A percentile compares a stretch with the other conserved stretches of the same genome.
These are phyloP conservation scores for Anagyrus pseudococci DNA, from an alignment of 2,888 invertebrate species.

Conservation along the genomic window DNA sequence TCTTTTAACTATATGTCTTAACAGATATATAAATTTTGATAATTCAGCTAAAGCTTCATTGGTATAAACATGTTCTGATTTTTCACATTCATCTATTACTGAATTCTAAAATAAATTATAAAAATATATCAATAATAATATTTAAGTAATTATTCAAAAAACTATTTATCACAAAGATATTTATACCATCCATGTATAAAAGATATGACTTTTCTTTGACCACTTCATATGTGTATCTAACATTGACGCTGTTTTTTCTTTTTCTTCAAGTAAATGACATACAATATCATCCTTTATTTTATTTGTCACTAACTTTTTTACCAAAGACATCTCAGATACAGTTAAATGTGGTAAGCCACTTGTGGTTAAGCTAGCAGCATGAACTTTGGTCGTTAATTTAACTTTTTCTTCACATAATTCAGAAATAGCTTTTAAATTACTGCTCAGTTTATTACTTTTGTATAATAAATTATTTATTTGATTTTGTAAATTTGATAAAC, in stretches of 20 bases:
- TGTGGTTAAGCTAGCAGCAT: slow-evolving; percentile 44
- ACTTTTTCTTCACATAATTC: slow-evolving; percentile 46
- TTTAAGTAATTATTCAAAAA: background rate
- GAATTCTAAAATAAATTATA: slow-evolving; percentile 43
- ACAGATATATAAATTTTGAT: slow-evolving; percentile 44
- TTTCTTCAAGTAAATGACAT: slow-evolving; percentile 38
- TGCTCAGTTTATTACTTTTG: slow-evolving; percentile 42
- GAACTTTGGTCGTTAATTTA: slow-evolving; percentile 45
- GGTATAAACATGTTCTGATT: slow-evolving; percentile 20
- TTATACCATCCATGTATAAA: slow-evolving; percentile 49
- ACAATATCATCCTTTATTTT: slow-evolving; percentile 35
- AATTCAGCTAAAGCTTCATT: slow-evolving; percentile 39
- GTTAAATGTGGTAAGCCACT: slow-evolving; percentile 46
- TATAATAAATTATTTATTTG: slow-evolving; percentile 44
- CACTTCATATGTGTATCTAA: slow-evolving; percentile 45
- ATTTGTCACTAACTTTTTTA: slow-evolving; percentile 42
- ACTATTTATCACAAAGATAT: background rate
- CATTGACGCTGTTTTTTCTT: slow-evolving; percentile 41
- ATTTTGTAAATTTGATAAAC: slow-evolving; percentile 15
- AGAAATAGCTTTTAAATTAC: slow-evolving; percentile 48
- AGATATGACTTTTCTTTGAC: slow-evolving; percentile 42
- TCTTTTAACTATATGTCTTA: slow-evolving; percentile 45
- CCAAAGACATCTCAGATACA: slow-evolving; percentile 44
- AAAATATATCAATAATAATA: background rate
- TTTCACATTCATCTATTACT: slow-evolving; percentile 44